Evolutionary conservation across 2,113 vertebrate species (phyloP).

Genomic region (Onychorhynchus coronatus): DNA sequence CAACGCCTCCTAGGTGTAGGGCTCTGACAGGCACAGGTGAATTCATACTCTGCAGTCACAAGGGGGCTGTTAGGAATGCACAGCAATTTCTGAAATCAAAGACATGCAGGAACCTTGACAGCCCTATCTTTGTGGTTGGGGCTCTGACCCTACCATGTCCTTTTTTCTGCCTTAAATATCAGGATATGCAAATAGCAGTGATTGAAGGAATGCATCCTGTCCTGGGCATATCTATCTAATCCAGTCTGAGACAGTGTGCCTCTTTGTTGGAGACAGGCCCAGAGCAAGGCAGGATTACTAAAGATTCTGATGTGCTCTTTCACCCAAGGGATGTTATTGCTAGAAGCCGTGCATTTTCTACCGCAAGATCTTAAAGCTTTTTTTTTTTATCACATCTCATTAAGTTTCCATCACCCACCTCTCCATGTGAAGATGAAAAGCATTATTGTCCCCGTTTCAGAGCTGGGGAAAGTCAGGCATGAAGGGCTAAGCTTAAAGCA

Average conservation of each 20-base stretch:
- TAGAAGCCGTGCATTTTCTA: neutral
- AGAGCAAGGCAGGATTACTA: neutral
- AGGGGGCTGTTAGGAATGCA: neutral
- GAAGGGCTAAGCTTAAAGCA: conserved; percentile 12
- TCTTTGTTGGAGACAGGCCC: neutral
- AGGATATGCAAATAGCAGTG: neutral
- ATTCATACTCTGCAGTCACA: neutral
- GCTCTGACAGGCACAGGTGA: neutral
- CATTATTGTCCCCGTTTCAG: neutral
- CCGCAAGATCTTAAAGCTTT: neutral
- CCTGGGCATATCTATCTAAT: neutral
- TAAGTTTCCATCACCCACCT: neutral
- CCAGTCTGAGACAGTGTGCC: neutral
- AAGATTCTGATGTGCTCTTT: conserved; percentile 1
- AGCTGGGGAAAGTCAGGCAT: neutral
- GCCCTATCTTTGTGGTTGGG: neutral
- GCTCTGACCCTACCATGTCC: neutral
- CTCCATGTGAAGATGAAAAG: neutral
- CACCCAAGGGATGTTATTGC: neutral
- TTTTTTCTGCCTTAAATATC: neutral
- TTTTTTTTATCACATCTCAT: neutral
- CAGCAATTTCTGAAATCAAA: neutral
- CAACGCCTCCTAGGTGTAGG: fast-evolving
- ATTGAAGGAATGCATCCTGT: neutral
- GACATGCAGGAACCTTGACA: neutral